phyloP scores from a whole-genome alignment of 2,888 invertebrate genomes.

The Hydroisotoma schaefferi region DNA sequence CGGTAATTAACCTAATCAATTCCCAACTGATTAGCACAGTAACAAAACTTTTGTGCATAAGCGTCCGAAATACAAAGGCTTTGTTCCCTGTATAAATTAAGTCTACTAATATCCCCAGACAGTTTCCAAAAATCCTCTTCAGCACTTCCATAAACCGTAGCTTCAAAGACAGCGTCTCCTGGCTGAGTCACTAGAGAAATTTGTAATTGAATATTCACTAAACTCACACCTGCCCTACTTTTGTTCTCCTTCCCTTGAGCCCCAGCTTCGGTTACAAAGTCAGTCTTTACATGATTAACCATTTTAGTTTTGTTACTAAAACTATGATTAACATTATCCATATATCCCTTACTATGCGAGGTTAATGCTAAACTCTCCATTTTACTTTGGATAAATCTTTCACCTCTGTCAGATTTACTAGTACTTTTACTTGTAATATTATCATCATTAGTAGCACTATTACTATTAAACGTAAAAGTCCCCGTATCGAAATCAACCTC shows the following conservation, averaged over 20 bases:
- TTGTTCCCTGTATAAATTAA: slow-evolving; percentile 53
- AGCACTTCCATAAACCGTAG: slow-evolving; percentile 60
- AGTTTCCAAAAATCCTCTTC: slow-evolving; percentile 16
- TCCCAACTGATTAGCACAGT: slow-evolving; percentile 45
- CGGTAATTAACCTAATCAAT: too few relatives aligned
- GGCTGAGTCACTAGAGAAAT: slow-evolving; percentile 53
- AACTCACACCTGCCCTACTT: background rate
- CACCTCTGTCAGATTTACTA: too few relatives aligned
- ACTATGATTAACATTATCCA: too few relatives aligned
- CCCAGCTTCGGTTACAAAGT: background rate
- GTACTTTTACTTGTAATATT: background rate
- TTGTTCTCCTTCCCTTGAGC: background rate
- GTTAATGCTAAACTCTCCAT: too few relatives aligned
- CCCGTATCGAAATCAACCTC: slow-evolving; percentile 41
- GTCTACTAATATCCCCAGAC: slow-evolving; percentile 61
- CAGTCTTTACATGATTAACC: background rate
- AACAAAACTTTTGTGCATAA: slow-evolving; percentile 52
- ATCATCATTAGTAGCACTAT: background rate
- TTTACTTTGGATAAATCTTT: too few relatives aligned
- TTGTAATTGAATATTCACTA: slow-evolving; percentile 15
- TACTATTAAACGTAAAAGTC: too few relatives aligned
- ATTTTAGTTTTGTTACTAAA: background rate
- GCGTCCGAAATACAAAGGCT: slow-evolving; percentile 51
- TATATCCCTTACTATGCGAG: too few relatives aligned
- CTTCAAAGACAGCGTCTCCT: slow-evolving; percentile 72